These are phyloP conservation scores for Mico argentatus DNA, from an alignment of 2,797 vertebrate species.

Conservation along the genomic window DNA sequence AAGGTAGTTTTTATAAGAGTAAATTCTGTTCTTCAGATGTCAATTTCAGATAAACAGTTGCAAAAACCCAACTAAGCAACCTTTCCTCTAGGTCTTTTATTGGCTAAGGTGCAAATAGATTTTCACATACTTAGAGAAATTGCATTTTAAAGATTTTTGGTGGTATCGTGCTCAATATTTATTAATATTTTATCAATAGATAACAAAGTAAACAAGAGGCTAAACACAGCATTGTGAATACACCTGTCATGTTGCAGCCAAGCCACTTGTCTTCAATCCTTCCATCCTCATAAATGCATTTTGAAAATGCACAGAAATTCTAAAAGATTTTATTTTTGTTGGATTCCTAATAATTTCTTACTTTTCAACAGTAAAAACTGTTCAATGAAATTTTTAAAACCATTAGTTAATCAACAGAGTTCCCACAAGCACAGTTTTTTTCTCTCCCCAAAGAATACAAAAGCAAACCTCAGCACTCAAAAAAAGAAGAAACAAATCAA, in stretches of 20 bases:
- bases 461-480: not conserved
- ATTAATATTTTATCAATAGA: conserved; percentile 55
- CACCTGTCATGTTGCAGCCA: not conserved
- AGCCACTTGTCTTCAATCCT: not conserved
- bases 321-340: not conserved
- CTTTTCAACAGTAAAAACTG: not conserved
- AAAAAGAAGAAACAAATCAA: not conserved
- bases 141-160: conserved; percentile 45
- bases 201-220: not conserved
- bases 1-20: not conserved
- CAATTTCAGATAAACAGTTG: conserved; percentile 5
- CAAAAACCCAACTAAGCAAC: conserved; percentile 13
- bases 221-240: conserved; percentile 11
- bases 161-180: not conserved
- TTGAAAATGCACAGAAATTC: not conserved
- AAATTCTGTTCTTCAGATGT: conserved; percentile 17
- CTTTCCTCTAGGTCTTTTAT: not conserved
- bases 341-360: not conserved
- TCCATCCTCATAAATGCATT: not conserved
- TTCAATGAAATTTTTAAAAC: not conserved
- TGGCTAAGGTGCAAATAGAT: conserved; percentile 4
- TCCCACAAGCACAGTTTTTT: not conserved
- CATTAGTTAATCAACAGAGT: not conserved
- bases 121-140: not conserved
- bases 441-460: not conserved